Percentiles rank a stretch among this genome's conserved stretches.
phyloP scores from a whole-genome alignment of 2,797 vertebrate species.

The Tauraco hartlaubi region DNA sequence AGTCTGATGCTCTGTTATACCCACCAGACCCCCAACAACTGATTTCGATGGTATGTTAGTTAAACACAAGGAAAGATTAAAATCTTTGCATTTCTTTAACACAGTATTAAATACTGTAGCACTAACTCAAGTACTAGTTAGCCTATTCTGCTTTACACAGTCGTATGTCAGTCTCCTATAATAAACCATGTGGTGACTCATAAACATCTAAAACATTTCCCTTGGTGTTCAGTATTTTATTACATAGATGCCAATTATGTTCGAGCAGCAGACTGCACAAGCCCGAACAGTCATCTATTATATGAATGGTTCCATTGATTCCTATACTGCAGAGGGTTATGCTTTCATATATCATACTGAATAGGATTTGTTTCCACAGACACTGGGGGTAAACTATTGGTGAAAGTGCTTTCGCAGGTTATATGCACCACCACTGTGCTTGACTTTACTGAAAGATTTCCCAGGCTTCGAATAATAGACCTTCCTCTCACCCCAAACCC shows the following conservation, averaged over 20 bases:
- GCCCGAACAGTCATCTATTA: slow-evolving; percentile 48
- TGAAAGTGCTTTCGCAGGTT: slow-evolving; percentile 19
- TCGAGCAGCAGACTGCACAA: slow-evolving; percentile 33
- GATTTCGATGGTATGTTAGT: not conserved
- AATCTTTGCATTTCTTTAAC: not conserved
- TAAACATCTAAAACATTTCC: slow-evolving; percentile 61
- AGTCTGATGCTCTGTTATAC: not conserved
- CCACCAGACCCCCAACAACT: not conserved
- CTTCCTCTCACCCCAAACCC: not conserved
- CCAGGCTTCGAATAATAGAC: not conserved
- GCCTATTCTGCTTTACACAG: not conserved
- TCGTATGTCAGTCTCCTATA: slow-evolving; percentile 25
- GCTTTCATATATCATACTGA: slow-evolving; percentile 66
- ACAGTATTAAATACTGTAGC: not conserved
- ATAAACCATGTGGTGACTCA: slow-evolving; percentile 56
- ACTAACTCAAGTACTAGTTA: not conserved
- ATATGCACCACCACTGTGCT: not conserved
- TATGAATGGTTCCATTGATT: slow-evolving; percentile 65
- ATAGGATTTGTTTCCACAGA: slow-evolving; percentile 46
- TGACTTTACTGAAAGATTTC: not conserved
- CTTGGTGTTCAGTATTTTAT: slow-evolving; percentile 57
- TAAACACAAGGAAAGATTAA: not conserved
- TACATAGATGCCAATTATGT: slow-evolving; percentile 62
- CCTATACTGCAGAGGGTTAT: slow-evolving; percentile 51
- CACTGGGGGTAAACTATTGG: slow-evolving; percentile 28